A percentile compares a stretch with the other conserved stretches of the same genome.
Evolutionary conservation across 2,797 vertebrate genomes (phyloP).

Genomic region (Oreonectes daqikongensis): DNA sequence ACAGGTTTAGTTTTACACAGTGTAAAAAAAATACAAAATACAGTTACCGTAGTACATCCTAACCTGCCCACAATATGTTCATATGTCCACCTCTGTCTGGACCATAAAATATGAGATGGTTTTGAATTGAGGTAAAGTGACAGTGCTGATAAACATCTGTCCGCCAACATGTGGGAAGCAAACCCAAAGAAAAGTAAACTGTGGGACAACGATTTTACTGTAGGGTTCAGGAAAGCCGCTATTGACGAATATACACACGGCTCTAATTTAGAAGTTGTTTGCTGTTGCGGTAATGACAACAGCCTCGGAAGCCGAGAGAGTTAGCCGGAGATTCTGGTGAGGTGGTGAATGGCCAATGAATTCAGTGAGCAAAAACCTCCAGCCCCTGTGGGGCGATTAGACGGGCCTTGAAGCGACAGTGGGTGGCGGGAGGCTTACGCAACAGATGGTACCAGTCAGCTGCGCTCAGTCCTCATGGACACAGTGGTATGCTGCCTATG

Average conservation of each 20-base stretch:
- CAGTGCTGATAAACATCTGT: slow-evolving; percentile 69
- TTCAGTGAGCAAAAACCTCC: slow-evolving; percentile 52
- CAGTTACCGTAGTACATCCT: neutral
- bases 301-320: slow-evolving; percentile 30
- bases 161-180: slow-evolving; percentile 57
- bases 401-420: slow-evolving; percentile 64
- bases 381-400: slow-evolving; percentile 68
- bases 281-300: slow-evolving; percentile 46
- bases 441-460: slow-evolving; percentile 75
- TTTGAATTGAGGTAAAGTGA: neutral
- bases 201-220: neutral
- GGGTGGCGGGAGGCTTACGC: slow-evolving; percentile 34
- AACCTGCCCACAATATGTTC: neutral
- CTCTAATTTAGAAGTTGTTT: slow-evolving; percentile 51
- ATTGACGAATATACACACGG: neutral
- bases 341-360: slow-evolving; percentile 18
- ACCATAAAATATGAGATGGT: neutral
- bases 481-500: slow-evolving; percentile 36
- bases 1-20: neutral
- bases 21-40: neutral
- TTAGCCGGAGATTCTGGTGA: slow-evolving; percentile 51
- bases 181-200: slow-evolving; percentile 60
- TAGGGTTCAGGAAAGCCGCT: slow-evolving; percentile 1
- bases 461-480: slow-evolving; percentile 61
- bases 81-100: neutral